Evolutionary conservation across 2,797 vertebrate species (phyloP), one percentile per base, ranked within the genome.

Genomic region (Nannoperca obscura): DNA sequence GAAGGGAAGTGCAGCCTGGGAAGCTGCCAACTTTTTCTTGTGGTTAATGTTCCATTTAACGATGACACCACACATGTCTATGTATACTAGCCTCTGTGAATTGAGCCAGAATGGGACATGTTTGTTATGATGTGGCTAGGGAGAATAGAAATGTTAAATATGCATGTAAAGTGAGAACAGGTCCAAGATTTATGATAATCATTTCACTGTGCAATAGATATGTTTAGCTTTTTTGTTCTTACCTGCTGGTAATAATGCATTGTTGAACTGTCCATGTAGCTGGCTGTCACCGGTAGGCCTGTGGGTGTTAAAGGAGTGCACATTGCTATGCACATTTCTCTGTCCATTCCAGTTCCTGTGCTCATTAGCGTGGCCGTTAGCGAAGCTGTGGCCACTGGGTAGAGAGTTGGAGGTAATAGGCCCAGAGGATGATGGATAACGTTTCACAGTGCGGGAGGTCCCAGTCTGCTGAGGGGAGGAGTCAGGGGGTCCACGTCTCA

Each of bases 331-430:
- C 6, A 89, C 91, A 30, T 91, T 91, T 50, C 89, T 73, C 40
- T 91, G 85, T 40, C 80, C 81, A 0, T 91, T 74, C 81, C 84
- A 78, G 77, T 61, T 87, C 67, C 84, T 76, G 54, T 76, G 86
- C 19, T 89, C 85, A 2, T 1, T 53, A 20, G 69, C 20, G 0
- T 68, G 80, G 12, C 83, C 36, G 6, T 74, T 85, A 22, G 68
- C 55, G 17, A 89, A 82, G 50, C 89, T 40, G 6, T 91, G 93
- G 60, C 93, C 92, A 0, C 3, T 91, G 10, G 97, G 96, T 20
- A 98, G 90, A n/a, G 95, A 95, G 13, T 99, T 98, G 88, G 97
- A 98, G 27, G 89, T 96, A 86, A 98, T 96, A 8, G 96, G 97
- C 76, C 94, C 94, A 12, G 90, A 87, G 62, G 92, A 95, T 17